Base-by-base conservation (phyloP, 2,888 invertebrate species). In the Rotaria macrura region DNA sequence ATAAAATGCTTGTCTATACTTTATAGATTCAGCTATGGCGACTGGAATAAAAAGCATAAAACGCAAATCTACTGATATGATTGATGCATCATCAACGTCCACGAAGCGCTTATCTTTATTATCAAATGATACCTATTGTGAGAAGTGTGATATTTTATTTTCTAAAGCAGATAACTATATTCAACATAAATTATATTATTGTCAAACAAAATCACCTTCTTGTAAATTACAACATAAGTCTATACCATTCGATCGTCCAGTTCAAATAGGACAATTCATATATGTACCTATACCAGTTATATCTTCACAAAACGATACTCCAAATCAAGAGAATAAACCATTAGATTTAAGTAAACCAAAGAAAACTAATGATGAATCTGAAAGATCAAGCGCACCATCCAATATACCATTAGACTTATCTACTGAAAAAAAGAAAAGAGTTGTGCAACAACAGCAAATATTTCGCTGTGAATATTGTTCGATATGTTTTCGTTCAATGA, bases 401-500 rank as follows among this genome's bases (percentile, higher is more conserved):
- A 49, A 17, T 49, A 4, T 49, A 49, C 54, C 29, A 72, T 43
- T 85, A 43, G 52, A 90, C 86, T 89, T 95, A 87, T 65, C 65
- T 1, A 29, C 25, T 17, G n/a, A 29, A 29, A 65, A 65, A 65
- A n/a, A 5, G 7, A 25, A 55, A 55, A 55, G 17, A 1, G 3
- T 14, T 65, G 4, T 65, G 29, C 34, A 12, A 65, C 12, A 34
- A 40, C 40, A 38, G 6, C 40, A n/a, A n/a, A n/a, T 40, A 9
- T 20, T 25, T 40, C 95, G 95, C 87, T 97, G 97, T 91, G 93
- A 94, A 86, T 95, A 96, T 17, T 97, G 97, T 90, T 96, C 96
- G 84, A 96, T 97, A 88, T 95, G 96, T 91, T 97, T 96, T 91
- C 95, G 95, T 84, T 96, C 96, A 10, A 92, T 95, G 89, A 96